phyloP scores from a whole-genome alignment of 1,140 invertebrate genomes.

The Lepidurus couesii region DNA sequence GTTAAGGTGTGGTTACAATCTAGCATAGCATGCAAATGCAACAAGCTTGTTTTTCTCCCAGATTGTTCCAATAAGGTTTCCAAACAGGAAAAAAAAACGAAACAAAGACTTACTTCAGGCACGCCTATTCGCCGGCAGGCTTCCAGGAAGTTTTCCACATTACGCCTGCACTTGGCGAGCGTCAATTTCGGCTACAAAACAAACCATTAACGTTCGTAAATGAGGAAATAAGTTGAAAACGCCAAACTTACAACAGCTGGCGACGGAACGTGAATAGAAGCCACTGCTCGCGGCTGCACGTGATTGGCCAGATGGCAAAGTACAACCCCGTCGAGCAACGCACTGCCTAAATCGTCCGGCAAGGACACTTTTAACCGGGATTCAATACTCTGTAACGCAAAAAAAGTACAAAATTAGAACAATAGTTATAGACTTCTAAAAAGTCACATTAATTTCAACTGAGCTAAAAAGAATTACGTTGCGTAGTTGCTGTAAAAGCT shows the following conservation, averaged over 20 bases:
- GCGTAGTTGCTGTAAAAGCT: slow-evolving; percentile 7
- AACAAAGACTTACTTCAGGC: slow-evolving; percentile 69
- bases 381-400: slow-evolving; percentile 72
- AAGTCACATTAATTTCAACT: not conserved
- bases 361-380: slow-evolving; percentile 79
- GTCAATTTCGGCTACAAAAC: slow-evolving; percentile 79
- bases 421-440: not conserved
- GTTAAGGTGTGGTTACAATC: too few relatives aligned
- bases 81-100: not conserved
- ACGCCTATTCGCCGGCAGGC: slow-evolving; percentile 89
- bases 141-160: slow-evolving; percentile 92
- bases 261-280: slow-evolving; percentile 89
- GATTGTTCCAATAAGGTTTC: slow-evolving; percentile 23
- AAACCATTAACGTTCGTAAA: slow-evolving; percentile 37
- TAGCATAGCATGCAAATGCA: not conserved
- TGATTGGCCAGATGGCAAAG: slow-evolving; percentile 90
- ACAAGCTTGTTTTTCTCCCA: not conserved
- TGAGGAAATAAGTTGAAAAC: slow-evolving; percentile 19
- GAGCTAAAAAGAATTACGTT: not conserved
- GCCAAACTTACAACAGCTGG: slow-evolving; percentile 71
- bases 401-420: slow-evolving; percentile 28
- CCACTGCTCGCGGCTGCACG: slow-evolving; percentile 78
- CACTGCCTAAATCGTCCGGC: slow-evolving; percentile 77
- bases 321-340: slow-evolving; percentile 83
- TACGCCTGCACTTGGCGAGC: slow-evolving; percentile 83